Evolutionary conservation across 2,888 invertebrate genomes (phyloP), one percentile per base, ranked within the genome.

Genomic region (Leptopilina myrica): DNA sequence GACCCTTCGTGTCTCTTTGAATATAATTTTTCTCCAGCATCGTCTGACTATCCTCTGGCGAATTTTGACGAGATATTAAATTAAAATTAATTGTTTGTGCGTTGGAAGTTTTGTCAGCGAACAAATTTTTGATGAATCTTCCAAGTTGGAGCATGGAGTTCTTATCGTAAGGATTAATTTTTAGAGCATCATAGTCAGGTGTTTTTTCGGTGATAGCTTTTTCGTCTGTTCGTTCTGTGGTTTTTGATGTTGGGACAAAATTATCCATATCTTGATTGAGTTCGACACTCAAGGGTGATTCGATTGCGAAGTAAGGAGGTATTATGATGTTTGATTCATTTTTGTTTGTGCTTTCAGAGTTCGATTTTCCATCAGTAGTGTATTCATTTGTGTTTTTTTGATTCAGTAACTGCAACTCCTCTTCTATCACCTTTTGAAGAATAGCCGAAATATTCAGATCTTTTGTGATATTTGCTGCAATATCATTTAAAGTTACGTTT

Each of bases 131-230:
- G 4, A 73, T 5, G 14, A 56, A 33, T 33, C 53, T 73, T 56
- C 73, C 73, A 56, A 73, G 73, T 33, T 73, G 20, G 3, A 73
- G n/a, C 73, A 73, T 73, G 5, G 73, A 73, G n/a, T 73, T 9
- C 1, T 26, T 53, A 56, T 73, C 73, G 53, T 73, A 26, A 5
- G 73, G 56, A n/a, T 73, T n/a, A 1, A 73, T 49, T 26, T 69
- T 53, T 53, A 49, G 53, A 5, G 33, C 56, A 14, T 73, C 53
- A 26, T 33, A 26, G 53, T 73, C 73, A 8, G n/a, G 14, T 26
- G 20, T 53, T 7, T 14, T 26, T 0, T 33, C 8, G 8, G 43
- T 43, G 43, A 43, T 43, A 43, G 1, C 1, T 56, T 5, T 20
- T 6, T 8, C 26, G 4, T 5, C 14, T 5, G 8, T 20, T 56